Base-by-base conservation (phyloP, 2,888 invertebrate genomes). In the Hemistola chrysoprasaria region DNA sequence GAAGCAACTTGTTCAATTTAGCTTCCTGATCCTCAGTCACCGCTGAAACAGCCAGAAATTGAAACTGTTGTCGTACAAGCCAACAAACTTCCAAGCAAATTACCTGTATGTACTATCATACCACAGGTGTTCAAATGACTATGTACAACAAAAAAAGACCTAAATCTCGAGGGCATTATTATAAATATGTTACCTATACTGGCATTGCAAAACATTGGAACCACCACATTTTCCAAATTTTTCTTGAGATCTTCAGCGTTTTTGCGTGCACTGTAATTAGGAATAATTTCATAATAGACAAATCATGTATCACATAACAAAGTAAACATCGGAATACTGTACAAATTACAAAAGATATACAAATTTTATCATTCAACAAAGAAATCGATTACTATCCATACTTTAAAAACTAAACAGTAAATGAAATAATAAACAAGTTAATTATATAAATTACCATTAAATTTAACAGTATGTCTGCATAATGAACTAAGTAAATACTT, bases 171-270 rank as follows among this genome's bases (percentile, higher is more conserved):
- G 75, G 79, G 72, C 87, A 85, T 88, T 88, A 88, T 85, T 86
- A 87, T 80, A 87, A 88, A 87, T 84, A 82, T 82, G 90, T 90
- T 91, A 82, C 93, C 93, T 74, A 95, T 92, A 78, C 94, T 94
- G 58, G 98, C 95, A 82, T 96, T 96, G 90, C 98, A 98, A 91
- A 98, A 99, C 95, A 99, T 97, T 64, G 98, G 98, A 69, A 98
- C 96, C 64, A 99, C 98, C 68, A 98, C 97, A 75, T 93, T 94
- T 90, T 98, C 97, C 86, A 99, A 91, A 72, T 96, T 94, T 86
- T 95, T 95, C 90, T 97, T 96, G 79, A 99, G 92, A 76, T 97
- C 96, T 83, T 95, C 95, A 47, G 96, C 95, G 90, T 96, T 97
- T 91, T 98, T 99, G 75, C 98, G 92, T 73, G 97, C 96, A 91